phyloP scores from a whole-genome alignment of 2,797 vertebrate species.

The Notamacropus eugenii region DNA sequence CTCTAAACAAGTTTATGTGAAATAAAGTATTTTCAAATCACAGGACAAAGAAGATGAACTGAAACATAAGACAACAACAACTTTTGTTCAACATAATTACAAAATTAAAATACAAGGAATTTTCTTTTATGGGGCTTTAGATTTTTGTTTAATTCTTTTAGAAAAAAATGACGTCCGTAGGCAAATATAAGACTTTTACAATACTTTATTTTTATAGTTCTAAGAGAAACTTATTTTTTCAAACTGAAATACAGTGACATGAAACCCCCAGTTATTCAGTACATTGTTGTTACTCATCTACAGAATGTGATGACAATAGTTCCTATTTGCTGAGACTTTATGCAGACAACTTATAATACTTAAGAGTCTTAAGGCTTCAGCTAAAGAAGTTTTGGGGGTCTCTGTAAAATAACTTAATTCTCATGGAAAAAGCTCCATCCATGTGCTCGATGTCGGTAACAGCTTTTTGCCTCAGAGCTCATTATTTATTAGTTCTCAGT shows the following conservation, averaged over 20 bases:
- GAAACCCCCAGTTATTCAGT: background rate
- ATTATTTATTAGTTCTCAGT: slow-evolving; percentile 23
- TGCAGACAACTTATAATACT: background rate
- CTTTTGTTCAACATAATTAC: background rate
- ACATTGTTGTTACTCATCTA: background rate
- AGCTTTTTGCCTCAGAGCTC: background rate
- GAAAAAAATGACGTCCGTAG: background rate
- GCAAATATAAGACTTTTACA: background rate
- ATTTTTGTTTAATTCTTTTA: background rate
- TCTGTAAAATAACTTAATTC: background rate
- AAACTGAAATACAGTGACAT: background rate
- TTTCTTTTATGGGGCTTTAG: background rate
- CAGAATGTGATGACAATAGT: background rate
- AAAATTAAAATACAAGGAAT: background rate
- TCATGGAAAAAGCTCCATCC: background rate
- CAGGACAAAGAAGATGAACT: background rate
- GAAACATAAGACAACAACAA: background rate
- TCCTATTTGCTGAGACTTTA: background rate
- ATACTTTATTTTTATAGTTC: background rate
- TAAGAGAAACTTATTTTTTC: background rate
- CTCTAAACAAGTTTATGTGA: background rate
- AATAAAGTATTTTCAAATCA: background rate
- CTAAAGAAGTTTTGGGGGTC: too few species aligned
- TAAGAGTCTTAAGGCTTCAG: background rate
- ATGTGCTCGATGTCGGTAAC: background rate